Conservation (phyloP, 2,888 invertebrate species). For the Lepidochrysops patricia region DNA sequence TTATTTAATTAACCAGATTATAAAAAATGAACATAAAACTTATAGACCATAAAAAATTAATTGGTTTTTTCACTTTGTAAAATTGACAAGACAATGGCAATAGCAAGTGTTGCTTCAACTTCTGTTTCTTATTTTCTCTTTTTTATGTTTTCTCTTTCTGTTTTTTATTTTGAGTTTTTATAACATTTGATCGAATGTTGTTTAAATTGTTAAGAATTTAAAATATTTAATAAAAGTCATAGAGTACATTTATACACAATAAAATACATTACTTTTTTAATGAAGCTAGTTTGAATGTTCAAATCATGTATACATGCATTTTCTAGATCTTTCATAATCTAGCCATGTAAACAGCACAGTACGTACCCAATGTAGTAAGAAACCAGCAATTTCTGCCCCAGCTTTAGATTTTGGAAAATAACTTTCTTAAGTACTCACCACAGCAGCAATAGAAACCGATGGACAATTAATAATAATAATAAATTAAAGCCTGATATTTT, state of each 20-base stretch:
- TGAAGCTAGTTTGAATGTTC: constrained; percentile 10
- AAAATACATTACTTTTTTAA: background rate
- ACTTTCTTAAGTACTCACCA: constrained; percentile 69
- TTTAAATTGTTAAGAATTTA: background rate
- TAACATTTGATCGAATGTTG: no score
- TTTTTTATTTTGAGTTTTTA: no score
- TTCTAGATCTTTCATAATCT: constrained; percentile 40
- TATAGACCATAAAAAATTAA: no score
- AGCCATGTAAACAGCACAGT: constrained; percentile 63
- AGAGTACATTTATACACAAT: background rate
- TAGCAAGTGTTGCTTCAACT: background rate
- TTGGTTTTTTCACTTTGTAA: background rate
- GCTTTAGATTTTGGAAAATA: constrained; percentile 58
- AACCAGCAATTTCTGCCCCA: constrained; percentile 62
- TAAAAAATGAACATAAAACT: no score
- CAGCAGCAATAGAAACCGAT: constrained; percentile 67
- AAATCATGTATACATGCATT: constrained; percentile 42
- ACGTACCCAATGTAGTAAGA: constrained; percentile 70
- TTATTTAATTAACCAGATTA: no score
- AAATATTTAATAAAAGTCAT: background rate
- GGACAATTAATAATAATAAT: constrained; percentile 52
- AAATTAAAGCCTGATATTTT: constrained; percentile 38
- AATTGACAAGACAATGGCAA: background rate
- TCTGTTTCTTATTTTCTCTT: background rate
- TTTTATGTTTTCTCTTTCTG: no score